Percentiles rank a stretch among this genome's conserved stretches.
These are phyloP conservation scores for Parazoanthus swiftii DNA, from an alignment of 92 coral and sea anemone species.

Conservation along the genomic window DNA sequence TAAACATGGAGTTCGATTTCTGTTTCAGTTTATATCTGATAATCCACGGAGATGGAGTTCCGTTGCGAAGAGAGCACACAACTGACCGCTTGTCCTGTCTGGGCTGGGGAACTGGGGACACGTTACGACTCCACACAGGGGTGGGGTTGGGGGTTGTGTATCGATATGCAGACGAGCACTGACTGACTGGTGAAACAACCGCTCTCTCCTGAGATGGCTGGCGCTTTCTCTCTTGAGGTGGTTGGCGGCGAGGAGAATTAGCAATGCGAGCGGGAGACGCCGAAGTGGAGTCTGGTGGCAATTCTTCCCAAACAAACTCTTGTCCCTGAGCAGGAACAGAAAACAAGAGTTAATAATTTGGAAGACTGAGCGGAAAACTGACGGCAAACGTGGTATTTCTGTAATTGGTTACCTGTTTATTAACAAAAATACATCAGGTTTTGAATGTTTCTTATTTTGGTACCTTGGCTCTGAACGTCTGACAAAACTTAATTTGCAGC, in stretches of 20 bases:
- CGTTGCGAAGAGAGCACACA: constrained; percentile 77
- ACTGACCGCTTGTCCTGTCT: constrained; percentile 44
- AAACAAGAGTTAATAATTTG: neutral
- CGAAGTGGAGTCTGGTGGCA: neutral
- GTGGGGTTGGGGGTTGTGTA: constrained; percentile 26
- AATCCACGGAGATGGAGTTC: constrained; percentile 93
- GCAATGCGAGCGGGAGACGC: neutral
- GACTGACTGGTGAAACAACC: constrained; percentile 7
- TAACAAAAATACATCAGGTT: no score
- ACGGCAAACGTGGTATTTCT: no score
- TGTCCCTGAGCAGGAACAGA: constrained; percentile 1
- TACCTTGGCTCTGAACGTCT: no score
- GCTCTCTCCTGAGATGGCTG: constrained; percentile 19
- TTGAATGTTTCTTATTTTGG: no score
- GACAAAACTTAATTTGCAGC: no score
- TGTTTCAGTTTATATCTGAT: constrained; percentile 89
- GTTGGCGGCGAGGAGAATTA: neutral
- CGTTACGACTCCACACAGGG: constrained; percentile 22
- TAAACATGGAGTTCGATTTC: constrained; percentile 71
- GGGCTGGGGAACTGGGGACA: constrained; percentile 30
- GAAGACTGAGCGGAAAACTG: no score
- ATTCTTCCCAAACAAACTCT: constrained; percentile 25
- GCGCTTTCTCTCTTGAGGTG: neutral
- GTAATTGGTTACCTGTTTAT: no score
- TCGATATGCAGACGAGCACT: constrained; percentile 2